phyloP scores from a whole-genome alignment of 2,888 invertebrate genomes.

The Chloromyia formosa region DNA sequence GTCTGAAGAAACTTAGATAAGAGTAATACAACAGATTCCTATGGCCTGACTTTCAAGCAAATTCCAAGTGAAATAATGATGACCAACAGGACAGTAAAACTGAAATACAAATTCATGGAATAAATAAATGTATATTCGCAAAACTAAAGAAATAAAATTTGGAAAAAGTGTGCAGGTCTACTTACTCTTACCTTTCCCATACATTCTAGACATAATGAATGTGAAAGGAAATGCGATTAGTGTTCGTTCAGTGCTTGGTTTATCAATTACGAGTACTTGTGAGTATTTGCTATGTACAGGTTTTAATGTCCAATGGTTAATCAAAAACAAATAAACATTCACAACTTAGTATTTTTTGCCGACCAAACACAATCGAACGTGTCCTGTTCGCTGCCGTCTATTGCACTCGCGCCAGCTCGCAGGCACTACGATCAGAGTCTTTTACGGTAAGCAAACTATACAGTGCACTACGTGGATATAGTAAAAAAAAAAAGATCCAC shows the following conservation, averaged over 20 bases:
- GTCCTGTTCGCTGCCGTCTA: not conserved
- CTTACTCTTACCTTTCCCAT: slow-evolving; percentile 67
- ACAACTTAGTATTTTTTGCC: not conserved
- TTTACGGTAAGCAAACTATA: too few species aligned
- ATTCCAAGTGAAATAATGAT: too few species aligned
- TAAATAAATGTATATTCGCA: too few species aligned
- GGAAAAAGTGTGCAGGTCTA: slow-evolving; percentile 54
- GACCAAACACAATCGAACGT: not conserved
- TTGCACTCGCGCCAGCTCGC: too few species aligned
- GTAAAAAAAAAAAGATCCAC: too few species aligned
- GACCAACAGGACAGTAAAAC: too few species aligned
- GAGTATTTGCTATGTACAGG: slow-evolving; percentile 3
- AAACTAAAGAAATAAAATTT: slow-evolving; percentile 50
- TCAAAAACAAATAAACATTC: slow-evolving; percentile 6
- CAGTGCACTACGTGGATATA: too few species aligned
- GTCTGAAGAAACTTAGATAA: too few species aligned
- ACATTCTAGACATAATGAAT: slow-evolving; percentile 63
- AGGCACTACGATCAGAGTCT: too few species aligned
- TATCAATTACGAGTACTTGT: slow-evolving; percentile 37
- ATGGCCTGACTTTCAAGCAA: too few species aligned
- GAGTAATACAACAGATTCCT: too few species aligned
- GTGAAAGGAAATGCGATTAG: slow-evolving; percentile 42
- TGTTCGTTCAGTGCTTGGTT: slow-evolving; percentile 14
- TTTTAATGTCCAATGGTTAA: not conserved
- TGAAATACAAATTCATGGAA: too few species aligned